A percentile compares a stretch with the other conserved stretches of the same genome.
phyloP scores from a whole-genome alignment of 2,113 vertebrate genomes.

The Dissostichus mawsoni region DNA sequence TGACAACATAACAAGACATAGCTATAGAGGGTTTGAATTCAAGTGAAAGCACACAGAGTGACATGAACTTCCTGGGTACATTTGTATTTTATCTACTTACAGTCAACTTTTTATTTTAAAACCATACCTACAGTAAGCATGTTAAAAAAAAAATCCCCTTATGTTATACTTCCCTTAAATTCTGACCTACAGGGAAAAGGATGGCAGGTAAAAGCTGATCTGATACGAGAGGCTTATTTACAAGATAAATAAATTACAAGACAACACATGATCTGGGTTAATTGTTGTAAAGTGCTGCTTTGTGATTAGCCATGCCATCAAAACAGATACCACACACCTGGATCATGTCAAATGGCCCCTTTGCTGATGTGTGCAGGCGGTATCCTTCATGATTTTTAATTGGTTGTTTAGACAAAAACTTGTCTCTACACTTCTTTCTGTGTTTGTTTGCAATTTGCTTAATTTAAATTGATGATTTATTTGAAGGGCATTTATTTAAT shows the following conservation, averaged over 20 bases:
- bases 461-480: too few species aligned
- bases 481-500: too few species aligned
- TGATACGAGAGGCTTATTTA: too few species aligned
- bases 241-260: too few species aligned
- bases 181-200: neutral
- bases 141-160: too few species aligned
- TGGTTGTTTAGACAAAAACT: too few species aligned
- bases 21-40: neutral
- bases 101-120: neutral
- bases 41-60: neutral
- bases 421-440: too few species aligned
- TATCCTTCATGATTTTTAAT: too few species aligned
- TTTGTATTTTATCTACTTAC: neutral
- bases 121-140: too few species aligned
- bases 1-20: neutral
- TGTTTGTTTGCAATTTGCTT: too few species aligned
- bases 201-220: neutral
- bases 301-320: neutral
- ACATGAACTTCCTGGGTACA: neutral
- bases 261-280: neutral
- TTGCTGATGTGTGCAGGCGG: neutral
- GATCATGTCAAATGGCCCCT: neutral
- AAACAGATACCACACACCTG: neutral
- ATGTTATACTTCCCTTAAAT: neutral
- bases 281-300: constrained; percentile 18